These are phyloP conservation scores for Lathronympha strigana DNA, from an alignment of 2,888 invertebrate species.

Conservation along the genomic window DNA sequence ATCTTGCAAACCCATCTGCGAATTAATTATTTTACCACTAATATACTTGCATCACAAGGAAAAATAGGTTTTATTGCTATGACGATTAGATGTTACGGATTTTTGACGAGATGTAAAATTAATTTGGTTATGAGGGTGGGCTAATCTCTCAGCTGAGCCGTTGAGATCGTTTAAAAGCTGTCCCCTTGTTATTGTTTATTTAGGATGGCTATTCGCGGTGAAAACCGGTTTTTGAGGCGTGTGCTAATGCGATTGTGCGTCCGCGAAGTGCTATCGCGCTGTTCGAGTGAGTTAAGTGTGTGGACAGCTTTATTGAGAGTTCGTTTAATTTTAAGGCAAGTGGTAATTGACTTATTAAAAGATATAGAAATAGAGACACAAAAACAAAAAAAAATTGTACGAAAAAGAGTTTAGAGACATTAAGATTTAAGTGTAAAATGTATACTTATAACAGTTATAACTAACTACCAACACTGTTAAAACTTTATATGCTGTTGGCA, in stretches of 20 bases:
- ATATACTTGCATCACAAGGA: slow-evolving; percentile 14
- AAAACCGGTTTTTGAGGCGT: slow-evolving; percentile 79
- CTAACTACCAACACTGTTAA: too few relatives aligned
- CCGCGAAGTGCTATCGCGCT: slow-evolving; percentile 58
- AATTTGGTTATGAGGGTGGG: slow-evolving; percentile 67
- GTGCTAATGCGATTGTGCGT: slow-evolving; percentile 78
- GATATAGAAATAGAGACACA: too few relatives aligned
- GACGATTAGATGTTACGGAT: slow-evolving; percentile 39
- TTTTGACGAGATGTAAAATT: slow-evolving; percentile 47
- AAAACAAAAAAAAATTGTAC: too few relatives aligned
- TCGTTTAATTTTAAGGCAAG: background rate
- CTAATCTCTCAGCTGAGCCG: slow-evolving; percentile 83
- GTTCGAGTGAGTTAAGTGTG: slow-evolving; percentile 26
- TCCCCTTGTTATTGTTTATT: slow-evolving; percentile 83
- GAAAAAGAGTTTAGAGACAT: too few relatives aligned
- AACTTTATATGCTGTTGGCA: too few relatives aligned
- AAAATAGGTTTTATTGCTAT: slow-evolving; percentile 49
- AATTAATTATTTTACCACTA: slow-evolving; percentile 44
- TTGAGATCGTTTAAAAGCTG: slow-evolving; percentile 81
- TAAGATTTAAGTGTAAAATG: too few relatives aligned
- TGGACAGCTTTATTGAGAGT: slow-evolving; percentile 28
- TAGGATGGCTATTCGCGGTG: slow-evolving; percentile 79
- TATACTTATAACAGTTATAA: too few relatives aligned
- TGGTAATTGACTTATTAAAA: too few relatives aligned
- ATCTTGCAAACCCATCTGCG: slow-evolving; percentile 70